A percentile compares a stretch with the other conserved stretches of the same genome.
These are phyloP conservation scores for Lissonota sp. DNA, from an alignment of 2,888 invertebrate species.

Conservation along the genomic window DNA sequence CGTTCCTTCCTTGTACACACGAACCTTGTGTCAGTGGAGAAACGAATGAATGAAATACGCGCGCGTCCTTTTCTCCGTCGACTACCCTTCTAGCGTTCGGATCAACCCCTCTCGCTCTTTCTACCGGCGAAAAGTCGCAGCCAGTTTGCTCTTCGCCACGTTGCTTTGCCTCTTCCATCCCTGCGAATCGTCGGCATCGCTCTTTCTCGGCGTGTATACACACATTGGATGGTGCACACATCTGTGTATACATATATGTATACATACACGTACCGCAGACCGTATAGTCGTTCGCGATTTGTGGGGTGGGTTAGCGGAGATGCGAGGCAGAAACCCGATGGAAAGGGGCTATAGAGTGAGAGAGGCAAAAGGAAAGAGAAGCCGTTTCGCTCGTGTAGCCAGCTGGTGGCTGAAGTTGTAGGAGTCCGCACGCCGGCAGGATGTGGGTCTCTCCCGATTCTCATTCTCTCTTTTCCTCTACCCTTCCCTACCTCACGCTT, in stretches of 20 bases:
- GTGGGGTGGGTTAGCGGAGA: constrained; percentile 29
- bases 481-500: constrained; percentile 57
- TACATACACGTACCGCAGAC: not conserved
- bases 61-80: constrained; percentile 58
- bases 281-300: constrained; percentile 8
- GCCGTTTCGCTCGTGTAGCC: constrained; percentile 66
- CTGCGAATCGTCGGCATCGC: constrained; percentile 33
- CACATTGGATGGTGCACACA: not conserved
- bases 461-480: constrained; percentile 67
- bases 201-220: constrained; percentile 35
- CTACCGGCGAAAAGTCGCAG: constrained; percentile 66
- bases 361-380: constrained; percentile 41
- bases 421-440: constrained; percentile 76
- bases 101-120: constrained; percentile 61
- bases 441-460: constrained; percentile 77
- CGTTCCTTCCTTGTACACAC: constrained; percentile 73
- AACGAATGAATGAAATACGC: constrained; percentile 67
- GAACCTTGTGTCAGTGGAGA: constrained; percentile 36
- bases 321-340: constrained; percentile 43
- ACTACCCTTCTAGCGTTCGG: constrained; percentile 14
- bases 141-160: constrained; percentile 60
- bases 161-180: constrained; percentile 43
- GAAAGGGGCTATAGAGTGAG: not conserved
- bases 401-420: constrained; percentile 81
- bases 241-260: not conserved